Evolutionary conservation across 2,113 vertebrate species (phyloP).

Genomic region (Ranitomeya imitator): DNA sequence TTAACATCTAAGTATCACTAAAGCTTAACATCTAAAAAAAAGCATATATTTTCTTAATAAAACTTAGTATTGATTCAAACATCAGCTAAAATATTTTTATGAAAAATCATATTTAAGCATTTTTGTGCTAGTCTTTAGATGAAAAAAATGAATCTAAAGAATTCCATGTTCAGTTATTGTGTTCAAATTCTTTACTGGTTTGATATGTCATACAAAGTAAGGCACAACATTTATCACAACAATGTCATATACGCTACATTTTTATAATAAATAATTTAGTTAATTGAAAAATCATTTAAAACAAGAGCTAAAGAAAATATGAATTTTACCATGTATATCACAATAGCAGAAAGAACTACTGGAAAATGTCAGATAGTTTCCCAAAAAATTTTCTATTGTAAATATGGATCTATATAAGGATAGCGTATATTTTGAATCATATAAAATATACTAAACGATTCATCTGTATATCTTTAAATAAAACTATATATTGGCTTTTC

Average conservation of each 20-base stretch:
- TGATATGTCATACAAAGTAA: neutral
- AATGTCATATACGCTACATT: neutral
- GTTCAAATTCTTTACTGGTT: neutral
- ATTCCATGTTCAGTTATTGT: neutral
- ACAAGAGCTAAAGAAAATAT: no score
- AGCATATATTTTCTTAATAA: neutral
- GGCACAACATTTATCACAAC: neutral
- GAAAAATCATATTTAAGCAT: neutral
- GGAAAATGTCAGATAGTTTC: neutral
- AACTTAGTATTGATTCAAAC: neutral
- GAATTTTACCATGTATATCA: no score
- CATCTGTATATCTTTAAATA: neutral
- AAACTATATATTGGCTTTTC: conserved; percentile 65
- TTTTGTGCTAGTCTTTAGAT: no score
- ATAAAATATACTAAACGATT: neutral
- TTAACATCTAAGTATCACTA: neutral
- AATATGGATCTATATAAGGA: neutral
- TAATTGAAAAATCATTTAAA: no score
- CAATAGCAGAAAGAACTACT: no score
- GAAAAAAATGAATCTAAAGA: neutral
- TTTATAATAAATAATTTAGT: neutral
- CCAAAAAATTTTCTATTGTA: neutral
- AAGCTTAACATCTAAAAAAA: neutral
- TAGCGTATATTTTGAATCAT: neutral
- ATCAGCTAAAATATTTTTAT: neutral